These are phyloP conservation scores for Drosophila dunni DNA, from an alignment of 1,140 invertebrate genomes.

Conservation along the genomic window DNA sequence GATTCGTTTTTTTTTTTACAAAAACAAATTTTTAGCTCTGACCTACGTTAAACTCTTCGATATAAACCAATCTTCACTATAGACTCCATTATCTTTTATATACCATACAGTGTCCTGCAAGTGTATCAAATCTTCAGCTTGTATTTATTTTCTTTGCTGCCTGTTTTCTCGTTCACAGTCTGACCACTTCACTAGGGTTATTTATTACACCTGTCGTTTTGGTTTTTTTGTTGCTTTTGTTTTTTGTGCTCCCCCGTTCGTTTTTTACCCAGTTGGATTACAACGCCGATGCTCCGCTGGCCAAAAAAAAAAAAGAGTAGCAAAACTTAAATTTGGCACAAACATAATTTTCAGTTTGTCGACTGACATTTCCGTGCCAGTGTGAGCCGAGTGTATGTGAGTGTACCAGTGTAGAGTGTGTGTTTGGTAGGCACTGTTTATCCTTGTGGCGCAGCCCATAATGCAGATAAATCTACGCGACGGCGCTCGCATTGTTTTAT, in stretches of 20 bases:
- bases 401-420: slow-evolving; percentile 8
- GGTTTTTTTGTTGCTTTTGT: slow-evolving; percentile 53
- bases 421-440: slow-evolving; percentile 49
- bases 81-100: no score
- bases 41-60: no score
- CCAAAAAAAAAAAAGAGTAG: slow-evolving; percentile 45
- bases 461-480: slow-evolving; percentile 80
- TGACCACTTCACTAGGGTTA: slow-evolving; percentile 65
- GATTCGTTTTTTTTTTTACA: no score
- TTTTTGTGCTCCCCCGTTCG: slow-evolving; percentile 18
- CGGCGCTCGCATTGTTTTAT: slow-evolving; percentile 69
- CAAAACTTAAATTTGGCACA: slow-evolving; percentile 76
- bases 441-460: slow-evolving; percentile 52
- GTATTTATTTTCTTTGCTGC: slow-evolving; percentile 17
- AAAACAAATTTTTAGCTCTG: no score
- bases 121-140: no score
- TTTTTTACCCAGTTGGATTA: slow-evolving; percentile 57
- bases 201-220: slow-evolving; percentile 82
- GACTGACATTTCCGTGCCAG: slow-evolving; percentile 74
- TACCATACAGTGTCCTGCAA: no score
- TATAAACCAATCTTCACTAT: no score
- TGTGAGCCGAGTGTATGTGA: slow-evolving; percentile 11
- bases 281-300: slow-evolving; percentile 43
- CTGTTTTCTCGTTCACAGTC: slow-evolving; percentile 31
- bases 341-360: slow-evolving; percentile 81